Percentiles rank a stretch among this genome's conserved stretches.
These are phyloP conservation scores for Dendronephthya gigantea DNA, from an alignment of 64 coral and sea anemone species.

Conservation along the genomic window DNA sequence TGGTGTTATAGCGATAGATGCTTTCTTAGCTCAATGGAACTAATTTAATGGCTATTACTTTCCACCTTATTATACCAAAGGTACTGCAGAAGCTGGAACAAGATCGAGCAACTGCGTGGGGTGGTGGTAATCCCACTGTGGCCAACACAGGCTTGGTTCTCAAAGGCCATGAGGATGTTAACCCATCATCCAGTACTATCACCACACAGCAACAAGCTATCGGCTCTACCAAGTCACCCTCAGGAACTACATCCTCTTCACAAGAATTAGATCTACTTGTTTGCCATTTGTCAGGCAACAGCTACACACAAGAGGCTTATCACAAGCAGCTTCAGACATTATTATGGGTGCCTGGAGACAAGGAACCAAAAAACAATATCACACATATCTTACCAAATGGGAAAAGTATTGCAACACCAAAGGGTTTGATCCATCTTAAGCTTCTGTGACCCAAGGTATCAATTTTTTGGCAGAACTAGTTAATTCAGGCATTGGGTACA, in stretches of 20 bases:
- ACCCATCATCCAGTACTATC: background rate
- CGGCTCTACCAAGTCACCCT: background rate
- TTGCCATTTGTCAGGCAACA: conserved; percentile 28
- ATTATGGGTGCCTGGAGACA: conserved; percentile 8
- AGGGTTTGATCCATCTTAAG: conserved; percentile 23
- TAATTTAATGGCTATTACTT: conserved; percentile 7
- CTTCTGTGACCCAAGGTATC: conserved; percentile 1
- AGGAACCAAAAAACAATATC: conserved; percentile 4
- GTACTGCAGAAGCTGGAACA: conserved; percentile 25
- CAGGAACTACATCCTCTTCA: background rate
- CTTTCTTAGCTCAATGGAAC: background rate
- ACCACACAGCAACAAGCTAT: background rate
- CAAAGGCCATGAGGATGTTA: background rate
- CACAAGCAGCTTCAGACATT: background rate
- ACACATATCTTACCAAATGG: background rate
- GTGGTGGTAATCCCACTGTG: conserved; percentile 21
- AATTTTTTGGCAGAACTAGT: background rate
- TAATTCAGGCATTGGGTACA: background rate
- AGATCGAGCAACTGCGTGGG: conserved; percentile 16
- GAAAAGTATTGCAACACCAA: conserved; percentile 17
- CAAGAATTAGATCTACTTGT: conserved; percentile 12
- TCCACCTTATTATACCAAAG: background rate
- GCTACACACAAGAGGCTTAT: background rate
- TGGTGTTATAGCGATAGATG: background rate
- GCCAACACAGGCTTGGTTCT: conserved; percentile 29